These are phyloP conservation scores for Prinia subflava DNA, from an alignment of 2,113 vertebrate genomes.

Conservation along the genomic window DNA sequence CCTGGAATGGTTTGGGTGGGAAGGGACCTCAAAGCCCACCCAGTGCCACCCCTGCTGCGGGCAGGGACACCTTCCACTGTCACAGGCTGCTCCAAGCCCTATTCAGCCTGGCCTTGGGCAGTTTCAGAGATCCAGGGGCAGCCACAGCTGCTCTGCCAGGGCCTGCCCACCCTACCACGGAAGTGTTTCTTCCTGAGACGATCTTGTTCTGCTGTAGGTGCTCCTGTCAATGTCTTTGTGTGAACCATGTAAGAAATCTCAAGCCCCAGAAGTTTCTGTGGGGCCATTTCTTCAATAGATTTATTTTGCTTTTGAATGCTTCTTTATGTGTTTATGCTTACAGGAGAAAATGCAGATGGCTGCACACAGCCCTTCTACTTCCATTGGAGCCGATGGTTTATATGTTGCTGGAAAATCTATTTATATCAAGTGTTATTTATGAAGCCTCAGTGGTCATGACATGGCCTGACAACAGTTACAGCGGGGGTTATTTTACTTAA, in stretches of 20 bases:
- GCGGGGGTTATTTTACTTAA: neutral
- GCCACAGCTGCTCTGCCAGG: neutral
- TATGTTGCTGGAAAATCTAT: neutral
- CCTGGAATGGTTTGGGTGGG: neutral
- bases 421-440: neutral
- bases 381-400: neutral
- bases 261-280: neutral
- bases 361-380: neutral
- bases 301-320: neutral
- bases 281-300: neutral
- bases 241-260: neutral
- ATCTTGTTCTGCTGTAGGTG: neutral
- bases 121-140: neutral
- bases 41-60: neutral
- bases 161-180: neutral
- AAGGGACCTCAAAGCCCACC: too few species aligned
- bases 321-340: neutral
- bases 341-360: neutral
- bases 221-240: neutral
- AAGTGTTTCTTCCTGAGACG: neutral
- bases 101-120: accelerated
- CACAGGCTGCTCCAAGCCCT: neutral
- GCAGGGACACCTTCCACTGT: neutral
- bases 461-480: neutral
- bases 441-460: neutral